Evolutionary conservation across 2,113 vertebrate genomes (phyloP).

Genomic region (Anoplopoma fimbria): DNA sequence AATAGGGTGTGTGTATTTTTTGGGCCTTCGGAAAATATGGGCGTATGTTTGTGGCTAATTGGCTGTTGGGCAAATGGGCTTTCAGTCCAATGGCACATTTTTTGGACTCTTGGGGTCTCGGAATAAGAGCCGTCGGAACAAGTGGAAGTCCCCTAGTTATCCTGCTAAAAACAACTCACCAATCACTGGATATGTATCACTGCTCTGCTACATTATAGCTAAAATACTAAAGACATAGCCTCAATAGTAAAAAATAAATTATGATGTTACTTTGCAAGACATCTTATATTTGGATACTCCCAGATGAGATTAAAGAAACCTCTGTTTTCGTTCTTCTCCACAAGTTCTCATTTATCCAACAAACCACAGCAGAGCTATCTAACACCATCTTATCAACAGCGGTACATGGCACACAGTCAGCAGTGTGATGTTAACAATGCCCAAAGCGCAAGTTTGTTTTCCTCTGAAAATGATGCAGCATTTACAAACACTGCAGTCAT

Average conservation of each 20-base stretch:
- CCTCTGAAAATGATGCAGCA: not conserved
- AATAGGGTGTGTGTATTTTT: not conserved
- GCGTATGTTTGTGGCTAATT: not conserved
- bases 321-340: not conserved
- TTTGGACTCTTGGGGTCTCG: not conserved
- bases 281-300: not conserved
- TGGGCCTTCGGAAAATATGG: not conserved
- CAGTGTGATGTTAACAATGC: conserved; percentile 6
- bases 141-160: not conserved
- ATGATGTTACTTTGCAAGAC: not conserved
- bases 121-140: not conserved
- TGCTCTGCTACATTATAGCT: not conserved
- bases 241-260: not conserved
- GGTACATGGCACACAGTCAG: not conserved
- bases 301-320: not conserved
- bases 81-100: not conserved
- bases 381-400: conserved; percentile 1
- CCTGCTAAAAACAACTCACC: not conserved
- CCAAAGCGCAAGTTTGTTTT: not conserved
- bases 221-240: not conserved
- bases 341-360: not conserved
- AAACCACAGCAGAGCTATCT: not conserved
- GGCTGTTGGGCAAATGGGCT: not conserved
- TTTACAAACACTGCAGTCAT: conserved; percentile 21
- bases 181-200: not conserved